Conservation (phyloP, 2,888 invertebrate species). For the Trachelus troglodyta region DNA sequence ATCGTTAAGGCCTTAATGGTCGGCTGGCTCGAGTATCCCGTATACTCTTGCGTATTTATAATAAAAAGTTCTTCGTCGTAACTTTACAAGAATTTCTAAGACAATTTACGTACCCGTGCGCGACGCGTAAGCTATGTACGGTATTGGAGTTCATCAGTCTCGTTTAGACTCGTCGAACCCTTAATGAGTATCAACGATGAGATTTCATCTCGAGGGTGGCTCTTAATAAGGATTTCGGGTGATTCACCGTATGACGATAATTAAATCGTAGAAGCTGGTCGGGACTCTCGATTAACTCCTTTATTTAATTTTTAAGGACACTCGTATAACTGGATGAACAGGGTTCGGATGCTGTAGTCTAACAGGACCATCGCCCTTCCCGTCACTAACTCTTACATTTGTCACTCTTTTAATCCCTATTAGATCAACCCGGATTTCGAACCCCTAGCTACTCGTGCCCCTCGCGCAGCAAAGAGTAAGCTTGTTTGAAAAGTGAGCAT, state of each 20-base stretch:
- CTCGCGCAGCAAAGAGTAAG: constrained; percentile 57
- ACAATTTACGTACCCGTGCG: background rate
- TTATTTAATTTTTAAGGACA: constrained; percentile 25
- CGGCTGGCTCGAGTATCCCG: background rate
- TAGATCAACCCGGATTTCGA: constrained; percentile 61
- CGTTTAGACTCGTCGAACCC: background rate
- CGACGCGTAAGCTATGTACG: background rate
- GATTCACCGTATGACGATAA: background rate
- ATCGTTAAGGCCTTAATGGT: background rate
- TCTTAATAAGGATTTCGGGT: background rate
- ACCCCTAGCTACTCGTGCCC: constrained; percentile 38
- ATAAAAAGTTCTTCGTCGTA: background rate
- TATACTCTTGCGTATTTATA: background rate
- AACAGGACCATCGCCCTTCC: constrained; percentile 34
- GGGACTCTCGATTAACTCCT: constrained; percentile 22
- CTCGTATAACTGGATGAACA: background rate
- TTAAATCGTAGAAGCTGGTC: background rate
- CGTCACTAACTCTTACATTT: constrained; percentile 63
- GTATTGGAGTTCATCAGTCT: background rate
- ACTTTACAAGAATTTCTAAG: background rate
- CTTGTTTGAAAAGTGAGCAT: constrained; percentile 61
- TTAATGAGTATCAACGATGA: background rate
- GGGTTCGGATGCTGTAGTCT: background rate
- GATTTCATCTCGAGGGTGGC: background rate
- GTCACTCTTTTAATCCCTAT: constrained; percentile 64